Evolutionary conservation across 2,113 vertebrate genomes (phyloP), one percentile per base, ranked within the genome.

Genomic region (Clinocottus analis): DNA sequence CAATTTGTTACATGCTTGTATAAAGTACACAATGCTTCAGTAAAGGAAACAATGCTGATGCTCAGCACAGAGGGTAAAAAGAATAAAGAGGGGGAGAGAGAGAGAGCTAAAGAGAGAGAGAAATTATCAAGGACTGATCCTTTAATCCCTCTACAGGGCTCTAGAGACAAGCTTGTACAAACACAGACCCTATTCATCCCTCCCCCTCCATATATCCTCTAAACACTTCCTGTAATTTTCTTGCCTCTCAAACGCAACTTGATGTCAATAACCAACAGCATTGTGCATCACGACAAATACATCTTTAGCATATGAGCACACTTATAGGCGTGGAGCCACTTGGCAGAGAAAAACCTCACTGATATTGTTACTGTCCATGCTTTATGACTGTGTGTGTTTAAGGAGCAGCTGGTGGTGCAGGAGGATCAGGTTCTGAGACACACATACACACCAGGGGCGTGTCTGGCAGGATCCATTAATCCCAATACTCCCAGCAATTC

Each of bases 141-240:
- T 85, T 89, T 93, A 93, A 94, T 93, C 92, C 88, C 61, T 87
- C 83, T 77, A 84, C 85, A 85, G 75, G 77, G 83, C 87, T 90
- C 79, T 59, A 80, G 81, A 91, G 80, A 85, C 72, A 81, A 55
- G 85, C 81, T 75, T 83, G 82, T 82, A 74, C 76, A 84, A 77
- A 89, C 79, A 90, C 82, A 84, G 31, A 85, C 74, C 63, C 79
- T 79, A 75, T 79, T 83, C 85, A 77, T 62, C 71, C 80, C 70
- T 79, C 68, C 82, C 77, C 61, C 88, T 68, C 58, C 37, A 61
- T 80, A 71, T 61, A 77, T 77, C 64, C 85, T 67, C 58, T 35
- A 64, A 75, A 85, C 75, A 81, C 83, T 73, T 69, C 29, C 78
- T 78, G 72, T 75, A 23, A 66, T 67, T 68, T 27, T 66, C 51